Evolutionary conservation across 2,888 invertebrate genomes (phyloP).

Genomic region (Anarsia innoxiella): DNA sequence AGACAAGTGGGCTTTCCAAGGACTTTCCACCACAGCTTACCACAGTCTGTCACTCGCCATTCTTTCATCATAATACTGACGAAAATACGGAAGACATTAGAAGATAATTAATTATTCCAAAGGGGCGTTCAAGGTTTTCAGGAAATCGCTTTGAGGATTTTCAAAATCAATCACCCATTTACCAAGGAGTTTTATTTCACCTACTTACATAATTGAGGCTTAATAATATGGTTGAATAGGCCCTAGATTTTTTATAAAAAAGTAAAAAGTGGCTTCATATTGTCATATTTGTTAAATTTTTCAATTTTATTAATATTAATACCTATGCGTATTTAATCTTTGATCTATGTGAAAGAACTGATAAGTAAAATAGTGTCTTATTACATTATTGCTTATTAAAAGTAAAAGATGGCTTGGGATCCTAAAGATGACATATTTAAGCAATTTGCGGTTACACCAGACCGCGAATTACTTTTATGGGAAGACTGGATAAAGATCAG

Average conservation of each 20-base stretch:
- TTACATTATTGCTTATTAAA: background rate
- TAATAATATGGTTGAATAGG: background rate
- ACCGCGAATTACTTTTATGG: constrained; percentile 50
- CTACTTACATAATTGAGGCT: no score
- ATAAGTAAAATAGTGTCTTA: background rate
- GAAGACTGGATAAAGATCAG: constrained; percentile 59
- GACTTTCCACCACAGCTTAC: no score
- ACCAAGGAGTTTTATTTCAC: no score
- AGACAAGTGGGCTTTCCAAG: no score
- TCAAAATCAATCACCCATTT: no score
- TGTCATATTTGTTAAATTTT: background rate
- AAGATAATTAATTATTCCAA: no score
- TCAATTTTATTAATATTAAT: background rate
- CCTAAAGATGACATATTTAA: constrained; percentile 16
- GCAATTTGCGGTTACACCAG: constrained; percentile 32
- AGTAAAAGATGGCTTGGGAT: constrained; percentile 5
- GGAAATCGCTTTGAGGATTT: no score
- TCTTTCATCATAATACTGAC: no score
- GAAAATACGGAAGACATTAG: no score
- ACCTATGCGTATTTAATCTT: background rate
- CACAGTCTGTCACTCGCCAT: no score
- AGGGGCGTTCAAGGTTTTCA: no score
- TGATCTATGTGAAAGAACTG: background rate
- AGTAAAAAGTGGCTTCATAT: background rate
- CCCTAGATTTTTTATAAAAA: background rate